Evolutionary conservation across 2,113 vertebrate species (phyloP).

Genomic region (Nesoenas mayeri): DNA sequence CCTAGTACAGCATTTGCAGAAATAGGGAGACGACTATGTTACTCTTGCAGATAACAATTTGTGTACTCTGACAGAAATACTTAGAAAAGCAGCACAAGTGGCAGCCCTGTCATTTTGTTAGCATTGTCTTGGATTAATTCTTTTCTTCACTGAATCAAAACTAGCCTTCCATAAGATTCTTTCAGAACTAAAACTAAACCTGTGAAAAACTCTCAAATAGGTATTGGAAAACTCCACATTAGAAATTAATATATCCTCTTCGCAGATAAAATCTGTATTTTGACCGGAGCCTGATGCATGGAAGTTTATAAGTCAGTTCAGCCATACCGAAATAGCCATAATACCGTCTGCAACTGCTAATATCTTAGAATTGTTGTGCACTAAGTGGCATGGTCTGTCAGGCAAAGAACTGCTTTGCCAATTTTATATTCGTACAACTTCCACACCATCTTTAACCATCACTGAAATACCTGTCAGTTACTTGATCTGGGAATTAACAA

Average conservation of each 20-base stretch:
- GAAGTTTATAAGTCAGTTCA: not conserved
- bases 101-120: not conserved
- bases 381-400: not conserved
- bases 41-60: not conserved
- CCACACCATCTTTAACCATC: not conserved
- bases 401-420: not conserved
- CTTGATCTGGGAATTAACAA: not conserved
- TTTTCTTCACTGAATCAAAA: not conserved
- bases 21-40: not conserved
- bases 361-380: not conserved
- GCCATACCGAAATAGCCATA: not conserved
- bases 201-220: not conserved
- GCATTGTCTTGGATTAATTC: not conserved
- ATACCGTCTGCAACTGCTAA: not conserved
- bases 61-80: not conserved
- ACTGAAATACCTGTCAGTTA: not conserved
- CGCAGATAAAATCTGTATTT: not conserved
- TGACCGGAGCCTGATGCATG: not conserved
- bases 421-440: not conserved
- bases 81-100: not conserved
- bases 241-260: not conserved
- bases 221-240: not conserved
- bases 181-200: not conserved
- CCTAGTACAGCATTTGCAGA: not conserved
- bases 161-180: not conserved